Evolutionary conservation across 2,797 vertebrate species (phyloP).

Genomic region (Melanotaenia parkinsoni): DNA sequence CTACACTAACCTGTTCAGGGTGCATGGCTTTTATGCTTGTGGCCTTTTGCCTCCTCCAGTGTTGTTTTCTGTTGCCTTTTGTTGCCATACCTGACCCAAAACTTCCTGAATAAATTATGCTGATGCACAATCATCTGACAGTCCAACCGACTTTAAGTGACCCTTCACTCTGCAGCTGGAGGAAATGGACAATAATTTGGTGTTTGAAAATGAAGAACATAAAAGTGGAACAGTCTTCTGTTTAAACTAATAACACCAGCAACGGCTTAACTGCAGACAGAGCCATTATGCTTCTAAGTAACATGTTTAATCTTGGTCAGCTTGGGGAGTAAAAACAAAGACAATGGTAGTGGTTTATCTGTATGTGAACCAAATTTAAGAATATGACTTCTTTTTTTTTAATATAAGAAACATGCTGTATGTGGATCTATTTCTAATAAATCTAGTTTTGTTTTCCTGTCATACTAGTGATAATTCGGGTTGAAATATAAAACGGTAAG

Average conservation of each 20-base stretch:
- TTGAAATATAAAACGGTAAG: not conserved
- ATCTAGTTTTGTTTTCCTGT: slow-evolving; percentile 29
- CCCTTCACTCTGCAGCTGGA: slow-evolving; percentile 1
- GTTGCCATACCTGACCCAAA: slow-evolving; percentile 20
- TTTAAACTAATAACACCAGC: slow-evolving; percentile 8
- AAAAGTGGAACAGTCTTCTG: slow-evolving; percentile 24
- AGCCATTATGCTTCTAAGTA: not conserved
- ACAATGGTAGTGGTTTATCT: not conserved
- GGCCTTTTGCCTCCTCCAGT: slow-evolving; percentile 11
- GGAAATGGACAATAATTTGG: slow-evolving; percentile 1
- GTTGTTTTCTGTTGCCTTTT: slow-evolving; percentile 12
- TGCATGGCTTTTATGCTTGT: slow-evolving; percentile 19
- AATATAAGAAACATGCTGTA: slow-evolving; percentile 16
- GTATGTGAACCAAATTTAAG: slow-evolving; percentile 5
- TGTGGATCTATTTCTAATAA: slow-evolving; percentile 46
- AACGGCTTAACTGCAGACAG: not conserved
- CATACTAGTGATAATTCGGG: slow-evolving; percentile 16
- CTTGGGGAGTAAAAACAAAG: not conserved
- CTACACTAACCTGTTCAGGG: not conserved
- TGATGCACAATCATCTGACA: slow-evolving; percentile 28
- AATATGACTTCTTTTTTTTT: slow-evolving; percentile 15
- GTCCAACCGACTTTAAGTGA: not conserved
- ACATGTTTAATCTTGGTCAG: slow-evolving; percentile 21
- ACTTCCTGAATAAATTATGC: slow-evolving; percentile 9
- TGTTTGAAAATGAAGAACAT: not conserved